These are phyloP conservation scores for Eidolon helvum DNA, from an alignment of 2,113 vertebrate genomes.

Conservation along the genomic window DNA sequence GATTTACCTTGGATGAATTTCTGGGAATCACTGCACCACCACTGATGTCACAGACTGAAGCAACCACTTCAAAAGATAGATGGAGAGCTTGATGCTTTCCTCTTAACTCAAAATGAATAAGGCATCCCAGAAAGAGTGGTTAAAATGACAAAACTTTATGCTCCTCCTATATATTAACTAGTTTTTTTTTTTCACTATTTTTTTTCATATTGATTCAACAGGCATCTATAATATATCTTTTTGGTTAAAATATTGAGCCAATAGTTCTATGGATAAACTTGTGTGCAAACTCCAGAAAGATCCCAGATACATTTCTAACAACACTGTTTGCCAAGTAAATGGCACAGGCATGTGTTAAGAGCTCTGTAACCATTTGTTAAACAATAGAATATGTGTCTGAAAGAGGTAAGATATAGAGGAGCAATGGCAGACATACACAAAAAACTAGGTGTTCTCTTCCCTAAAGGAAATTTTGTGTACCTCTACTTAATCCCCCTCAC, in stretches of 20 bases:
- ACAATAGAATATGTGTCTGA: background rate
- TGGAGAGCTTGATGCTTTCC: background rate
- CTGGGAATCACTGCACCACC: background rate
- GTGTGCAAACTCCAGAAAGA: background rate
- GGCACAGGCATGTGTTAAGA: background rate
- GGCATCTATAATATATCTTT: background rate
- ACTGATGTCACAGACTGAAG: background rate
- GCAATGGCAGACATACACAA: background rate
- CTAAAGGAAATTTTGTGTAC: background rate
- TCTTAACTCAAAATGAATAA: background rate
- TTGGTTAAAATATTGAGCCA: background rate
- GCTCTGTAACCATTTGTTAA: background rate
- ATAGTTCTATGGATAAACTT: background rate
- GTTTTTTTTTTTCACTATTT: background rate
- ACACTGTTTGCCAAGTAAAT: background rate
- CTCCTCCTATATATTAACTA: background rate
- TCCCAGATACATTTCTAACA: background rate
- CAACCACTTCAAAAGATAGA: slow-evolving; percentile 10
- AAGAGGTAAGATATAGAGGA: background rate
- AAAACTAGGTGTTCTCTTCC: background rate
- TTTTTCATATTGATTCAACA: background rate
- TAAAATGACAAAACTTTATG: background rate
- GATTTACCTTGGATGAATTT: background rate
- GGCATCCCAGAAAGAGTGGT: background rate
- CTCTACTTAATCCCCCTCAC: background rate